These are phyloP conservation scores for Brachyopa scutellaris DNA, from an alignment of 2,888 invertebrate species.

Conservation along the genomic window DNA sequence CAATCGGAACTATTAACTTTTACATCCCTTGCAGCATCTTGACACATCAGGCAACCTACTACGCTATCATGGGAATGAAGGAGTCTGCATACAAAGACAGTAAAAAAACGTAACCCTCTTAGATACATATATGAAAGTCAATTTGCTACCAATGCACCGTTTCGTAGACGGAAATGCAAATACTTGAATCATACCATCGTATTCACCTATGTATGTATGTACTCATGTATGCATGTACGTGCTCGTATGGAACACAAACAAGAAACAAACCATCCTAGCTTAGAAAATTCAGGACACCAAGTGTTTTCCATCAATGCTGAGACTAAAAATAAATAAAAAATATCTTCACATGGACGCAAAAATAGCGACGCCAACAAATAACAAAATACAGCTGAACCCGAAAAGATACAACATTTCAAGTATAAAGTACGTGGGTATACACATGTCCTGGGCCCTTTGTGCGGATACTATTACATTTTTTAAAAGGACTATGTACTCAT, in stretches of 20 bases:
- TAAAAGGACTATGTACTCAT: slow-evolving; percentile 44
- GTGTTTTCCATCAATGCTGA: slow-evolving; percentile 42
- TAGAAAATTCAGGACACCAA: slow-evolving; percentile 44
- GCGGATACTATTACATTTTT: slow-evolving; percentile 60
- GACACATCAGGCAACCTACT: too few species aligned
- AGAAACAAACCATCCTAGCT: slow-evolving; percentile 9
- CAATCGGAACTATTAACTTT: too few species aligned
- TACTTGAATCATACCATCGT: slow-evolving; percentile 16
- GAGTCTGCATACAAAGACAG: background rate
- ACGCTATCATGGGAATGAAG: background rate
- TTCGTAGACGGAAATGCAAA: slow-evolving; percentile 49
- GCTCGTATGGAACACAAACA: slow-evolving; percentile 19
- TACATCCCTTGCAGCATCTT: too few species aligned
- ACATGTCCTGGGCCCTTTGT: slow-evolving; percentile 54
- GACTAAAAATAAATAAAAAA: slow-evolving; percentile 61
- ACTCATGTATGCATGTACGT: background rate
- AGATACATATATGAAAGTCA: slow-evolving; percentile 3
- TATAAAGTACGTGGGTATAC: too few species aligned
- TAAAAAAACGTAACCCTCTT: background rate
- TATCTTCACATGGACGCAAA: slow-evolving; percentile 26
- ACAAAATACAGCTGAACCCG: slow-evolving; percentile 38
- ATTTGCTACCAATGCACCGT: slow-evolving; percentile 9
- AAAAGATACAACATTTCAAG: slow-evolving; percentile 66
- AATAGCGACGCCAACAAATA: slow-evolving; percentile 43
- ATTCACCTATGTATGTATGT: background rate